A percentile compares a stretch with the other conserved stretches of the same genome.
phyloP scores from a whole-genome alignment of 1,140 invertebrate species.

The Trigoniulus corallinus region DNA sequence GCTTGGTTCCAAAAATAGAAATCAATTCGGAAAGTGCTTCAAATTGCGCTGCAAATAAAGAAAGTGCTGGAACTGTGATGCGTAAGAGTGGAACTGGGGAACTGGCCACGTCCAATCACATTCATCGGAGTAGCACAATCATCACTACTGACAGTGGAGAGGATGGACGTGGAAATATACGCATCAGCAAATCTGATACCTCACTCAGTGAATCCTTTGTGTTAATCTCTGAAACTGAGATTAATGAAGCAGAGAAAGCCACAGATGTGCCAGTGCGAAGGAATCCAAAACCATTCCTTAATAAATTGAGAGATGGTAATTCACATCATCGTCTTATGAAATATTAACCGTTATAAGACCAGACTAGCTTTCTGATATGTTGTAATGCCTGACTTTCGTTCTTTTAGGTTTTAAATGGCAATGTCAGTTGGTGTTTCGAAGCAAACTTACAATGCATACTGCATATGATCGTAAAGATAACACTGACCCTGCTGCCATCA shows the following conservation, averaged over 20 bases:
- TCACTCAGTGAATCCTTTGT: constrained; percentile 82
- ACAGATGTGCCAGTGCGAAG: constrained; percentile 13
- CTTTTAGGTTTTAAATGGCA: constrained; percentile 67
- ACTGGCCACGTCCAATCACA: too few species aligned
- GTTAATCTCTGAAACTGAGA: constrained; percentile 44
- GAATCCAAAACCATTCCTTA: neutral
- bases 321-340: neutral
- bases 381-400: neutral
- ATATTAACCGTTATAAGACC: neutral
- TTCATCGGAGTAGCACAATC: constrained; percentile 15
- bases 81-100: too few species aligned
- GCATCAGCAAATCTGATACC: constrained; percentile 66
- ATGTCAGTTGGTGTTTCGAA: constrained; percentile 79
- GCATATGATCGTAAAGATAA: constrained; percentile 95
- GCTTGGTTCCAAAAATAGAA: too few species aligned
- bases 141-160: constrained; percentile 1
- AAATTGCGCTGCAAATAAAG: neutral
- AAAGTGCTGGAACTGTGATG: too few species aligned
- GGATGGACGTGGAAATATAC: constrained; percentile 15
- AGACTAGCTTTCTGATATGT: neutral
- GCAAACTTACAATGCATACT: constrained; percentile 97
- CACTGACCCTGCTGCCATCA: constrained; percentile 88
- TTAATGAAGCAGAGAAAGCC: constrained; percentile 18
- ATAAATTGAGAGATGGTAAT: neutral
- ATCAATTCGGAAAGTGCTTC: constrained; percentile 1